A percentile compares a stretch with the other conserved stretches of the same genome.
phyloP scores from a whole-genome alignment of 2,113 vertebrate species.

The Origma solitaria region DNA sequence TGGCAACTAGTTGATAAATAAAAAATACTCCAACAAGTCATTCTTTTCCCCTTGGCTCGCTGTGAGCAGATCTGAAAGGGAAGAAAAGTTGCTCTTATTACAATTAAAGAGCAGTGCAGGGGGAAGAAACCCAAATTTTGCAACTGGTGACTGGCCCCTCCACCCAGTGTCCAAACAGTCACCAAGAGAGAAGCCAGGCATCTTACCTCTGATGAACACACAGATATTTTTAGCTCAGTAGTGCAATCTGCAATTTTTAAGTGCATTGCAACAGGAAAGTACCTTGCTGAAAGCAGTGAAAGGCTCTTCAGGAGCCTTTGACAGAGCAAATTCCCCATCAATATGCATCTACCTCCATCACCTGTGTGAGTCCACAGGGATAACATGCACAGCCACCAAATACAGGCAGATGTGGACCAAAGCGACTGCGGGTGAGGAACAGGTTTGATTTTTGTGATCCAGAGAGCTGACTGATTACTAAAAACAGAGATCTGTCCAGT shows the following conservation, averaged over 20 bases:
- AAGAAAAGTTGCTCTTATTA: not conserved
- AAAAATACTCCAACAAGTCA: not conserved
- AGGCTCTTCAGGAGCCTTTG: not conserved
- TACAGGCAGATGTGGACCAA: fast-evolving
- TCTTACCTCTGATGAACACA: not conserved
- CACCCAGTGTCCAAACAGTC: not conserved
- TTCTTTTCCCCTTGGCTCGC: not conserved
- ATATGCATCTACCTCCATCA: not conserved
- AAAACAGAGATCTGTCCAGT: conserved; percentile 9
- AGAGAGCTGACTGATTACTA: conserved; percentile 25
- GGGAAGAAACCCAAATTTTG: not conserved
- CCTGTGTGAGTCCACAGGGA: fast-evolving
- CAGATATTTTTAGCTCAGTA: not conserved
- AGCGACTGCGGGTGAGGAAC: not conserved
- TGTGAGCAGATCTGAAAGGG: not conserved
- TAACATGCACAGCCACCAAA: fast-evolving
- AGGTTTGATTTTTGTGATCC: not conserved
- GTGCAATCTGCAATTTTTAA: not conserved
- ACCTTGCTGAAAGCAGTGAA: not conserved
- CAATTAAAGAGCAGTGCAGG: no score
- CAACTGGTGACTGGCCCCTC: not conserved
- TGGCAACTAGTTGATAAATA: not conserved
- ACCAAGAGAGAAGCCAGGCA: not conserved
- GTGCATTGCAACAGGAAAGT: not conserved
- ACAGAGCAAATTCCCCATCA: not conserved